These are phyloP conservation scores for Coptotermes formosanus DNA, from an alignment of 1,140 invertebrate species.

Conservation along the genomic window DNA sequence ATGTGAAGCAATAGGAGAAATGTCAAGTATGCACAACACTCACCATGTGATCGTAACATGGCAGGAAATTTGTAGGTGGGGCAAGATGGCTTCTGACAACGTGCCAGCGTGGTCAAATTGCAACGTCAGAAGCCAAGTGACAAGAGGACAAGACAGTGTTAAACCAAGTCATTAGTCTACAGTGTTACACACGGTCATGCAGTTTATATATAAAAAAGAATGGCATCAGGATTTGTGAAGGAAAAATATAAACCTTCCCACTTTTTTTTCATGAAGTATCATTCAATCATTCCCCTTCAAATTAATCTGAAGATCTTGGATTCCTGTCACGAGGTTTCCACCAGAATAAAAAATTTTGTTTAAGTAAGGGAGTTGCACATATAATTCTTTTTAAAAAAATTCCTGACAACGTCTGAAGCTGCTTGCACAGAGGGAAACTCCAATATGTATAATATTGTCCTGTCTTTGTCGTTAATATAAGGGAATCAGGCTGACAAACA, in stretches of 20 bases:
- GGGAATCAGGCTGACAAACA: neutral
- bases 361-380: neutral
- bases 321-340: neutral
- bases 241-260: neutral
- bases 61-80: no score
- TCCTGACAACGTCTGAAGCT: neutral
- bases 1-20: no score
- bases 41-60: no score
- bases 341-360: neutral
- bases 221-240: neutral
- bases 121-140: no score
- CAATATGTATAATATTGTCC: neutral
- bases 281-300: neutral
- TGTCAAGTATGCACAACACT: no score
- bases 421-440: neutral
- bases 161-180: neutral
- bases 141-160: no score
- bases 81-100: no score
- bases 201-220: neutral
- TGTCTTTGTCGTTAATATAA: neutral
- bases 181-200: neutral
- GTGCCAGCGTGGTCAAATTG: no score
- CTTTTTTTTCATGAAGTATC: neutral
- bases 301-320: neutral
- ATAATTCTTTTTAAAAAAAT: neutral